A percentile compares a stretch with the other conserved stretches of the same genome.
phyloP scores from a whole-genome alignment of 2,113 vertebrate genomes.

The Notothenia rossii region DNA sequence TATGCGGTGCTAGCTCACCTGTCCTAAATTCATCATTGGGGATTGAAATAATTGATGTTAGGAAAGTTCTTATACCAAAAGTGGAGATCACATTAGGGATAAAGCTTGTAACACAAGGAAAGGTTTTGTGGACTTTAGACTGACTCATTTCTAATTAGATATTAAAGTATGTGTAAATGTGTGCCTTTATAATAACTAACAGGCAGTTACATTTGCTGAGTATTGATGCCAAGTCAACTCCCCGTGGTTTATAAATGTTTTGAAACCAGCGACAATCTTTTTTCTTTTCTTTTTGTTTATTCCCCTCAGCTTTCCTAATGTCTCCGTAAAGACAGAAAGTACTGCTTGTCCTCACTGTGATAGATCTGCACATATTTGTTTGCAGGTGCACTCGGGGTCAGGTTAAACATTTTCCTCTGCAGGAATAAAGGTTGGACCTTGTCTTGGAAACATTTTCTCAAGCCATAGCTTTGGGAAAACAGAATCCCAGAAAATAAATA shows the following conservation, averaged over 20 bases:
- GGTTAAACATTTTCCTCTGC: background rate
- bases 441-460: background rate
- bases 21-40: too few relatives aligned
- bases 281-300: background rate
- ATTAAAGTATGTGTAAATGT: background rate
- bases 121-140: slow-evolving; percentile 28
- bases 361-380: background rate
- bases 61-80: background rate
- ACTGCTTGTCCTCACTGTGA: background rate
- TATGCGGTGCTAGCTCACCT: background rate
- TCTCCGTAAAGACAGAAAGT: slow-evolving; percentile 13
- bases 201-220: background rate
- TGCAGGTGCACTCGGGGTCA: background rate
- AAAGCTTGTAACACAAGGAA: too few relatives aligned
- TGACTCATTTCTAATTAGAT: background rate
- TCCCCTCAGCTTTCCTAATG: slow-evolving; percentile 26
- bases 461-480: slow-evolving; percentile 7
- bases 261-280: background rate
- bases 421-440: background rate
- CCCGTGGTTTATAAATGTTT: background rate
- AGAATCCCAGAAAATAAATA: background rate
- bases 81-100: background rate
- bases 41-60: too few relatives aligned
- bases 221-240: background rate
- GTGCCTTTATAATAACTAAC: slow-evolving; percentile 25